phyloP scores from a whole-genome alignment of 2,113 vertebrate species.

The Origma solitaria region DNA sequence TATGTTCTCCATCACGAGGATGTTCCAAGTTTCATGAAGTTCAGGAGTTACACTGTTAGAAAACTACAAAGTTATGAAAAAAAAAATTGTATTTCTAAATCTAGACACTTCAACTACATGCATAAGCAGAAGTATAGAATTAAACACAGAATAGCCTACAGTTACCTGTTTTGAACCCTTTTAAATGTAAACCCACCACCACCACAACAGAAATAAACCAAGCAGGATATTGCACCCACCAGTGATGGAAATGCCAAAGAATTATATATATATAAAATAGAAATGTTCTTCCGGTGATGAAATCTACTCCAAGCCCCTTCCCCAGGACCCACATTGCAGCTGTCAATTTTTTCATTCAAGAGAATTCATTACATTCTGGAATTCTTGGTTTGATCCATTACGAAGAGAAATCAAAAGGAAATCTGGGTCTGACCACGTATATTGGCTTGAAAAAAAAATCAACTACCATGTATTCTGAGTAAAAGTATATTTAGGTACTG shows the following conservation, averaged over 20 bases:
- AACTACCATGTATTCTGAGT: not conserved
- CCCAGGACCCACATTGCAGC: fast-evolving
- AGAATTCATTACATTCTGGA: not conserved
- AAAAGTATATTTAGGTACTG: not conserved
- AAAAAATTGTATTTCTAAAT: not conserved
- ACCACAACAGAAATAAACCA: not conserved
- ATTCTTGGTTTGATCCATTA: not conserved
- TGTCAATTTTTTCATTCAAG: not conserved
- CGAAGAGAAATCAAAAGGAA: not conserved
- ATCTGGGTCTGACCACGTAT: not conserved
- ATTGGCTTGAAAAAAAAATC: not conserved
- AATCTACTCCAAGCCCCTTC: not conserved
- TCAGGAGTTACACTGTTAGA: not conserved
- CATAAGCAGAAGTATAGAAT: not conserved
- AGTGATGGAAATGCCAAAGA: not conserved
- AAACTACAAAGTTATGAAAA: not conserved
- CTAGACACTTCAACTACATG: not conserved
- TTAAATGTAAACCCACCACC: not conserved
- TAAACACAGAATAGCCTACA: not conserved
- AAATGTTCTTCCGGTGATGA: not conserved
- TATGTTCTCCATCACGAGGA: not conserved
- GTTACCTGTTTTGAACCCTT: not conserved
- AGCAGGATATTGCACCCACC: not conserved
- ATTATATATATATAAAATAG: not conserved
- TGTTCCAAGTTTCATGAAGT: not conserved